Conservation (phyloP, 2,797 vertebrate genomes). For the Xenentodon cancila region DNA sequence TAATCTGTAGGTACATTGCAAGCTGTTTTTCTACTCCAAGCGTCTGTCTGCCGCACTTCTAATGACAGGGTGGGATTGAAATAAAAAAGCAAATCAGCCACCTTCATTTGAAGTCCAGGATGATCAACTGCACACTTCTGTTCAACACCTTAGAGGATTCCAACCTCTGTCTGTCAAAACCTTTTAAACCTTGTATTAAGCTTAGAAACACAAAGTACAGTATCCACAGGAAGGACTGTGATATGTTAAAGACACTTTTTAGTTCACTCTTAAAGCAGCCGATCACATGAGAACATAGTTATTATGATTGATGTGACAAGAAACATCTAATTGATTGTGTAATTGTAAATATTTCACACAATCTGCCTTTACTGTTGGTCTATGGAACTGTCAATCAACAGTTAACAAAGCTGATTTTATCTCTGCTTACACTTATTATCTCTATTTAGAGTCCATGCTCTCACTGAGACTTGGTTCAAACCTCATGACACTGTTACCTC, state of each 20-base stretch:
- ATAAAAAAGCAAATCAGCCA: constrained; percentile 47
- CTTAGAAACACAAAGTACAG: not conserved
- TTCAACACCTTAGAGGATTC: constrained; percentile 17
- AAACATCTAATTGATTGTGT: too few species aligned
- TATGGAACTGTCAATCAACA: too few species aligned
- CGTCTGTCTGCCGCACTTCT: constrained; percentile 45
- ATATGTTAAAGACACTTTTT: not conserved
- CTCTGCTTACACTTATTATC: too few species aligned
- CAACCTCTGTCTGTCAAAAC: not conserved
- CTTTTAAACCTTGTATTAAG: constrained; percentile 13
- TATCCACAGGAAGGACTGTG: not conserved
- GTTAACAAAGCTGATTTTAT: too few species aligned
- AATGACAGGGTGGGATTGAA: constrained; percentile 59
- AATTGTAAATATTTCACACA: too few species aligned
- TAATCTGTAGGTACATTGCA: constrained; percentile 39
- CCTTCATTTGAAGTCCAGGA: constrained; percentile 37
- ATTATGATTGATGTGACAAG: constrained; percentile 1
- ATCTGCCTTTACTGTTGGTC: too few species aligned
- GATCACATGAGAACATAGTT: constrained; percentile 31
- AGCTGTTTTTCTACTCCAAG: constrained; percentile 48
- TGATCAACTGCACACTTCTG: constrained; percentile 20
- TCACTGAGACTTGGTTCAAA: too few species aligned
- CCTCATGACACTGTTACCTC: too few species aligned
- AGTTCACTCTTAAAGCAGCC: too few species aligned
- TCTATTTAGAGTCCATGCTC: too few species aligned